Evolutionary conservation across 2,888 invertebrate species (phyloP).

Genomic region (Tolmerus cingulatus): DNA sequence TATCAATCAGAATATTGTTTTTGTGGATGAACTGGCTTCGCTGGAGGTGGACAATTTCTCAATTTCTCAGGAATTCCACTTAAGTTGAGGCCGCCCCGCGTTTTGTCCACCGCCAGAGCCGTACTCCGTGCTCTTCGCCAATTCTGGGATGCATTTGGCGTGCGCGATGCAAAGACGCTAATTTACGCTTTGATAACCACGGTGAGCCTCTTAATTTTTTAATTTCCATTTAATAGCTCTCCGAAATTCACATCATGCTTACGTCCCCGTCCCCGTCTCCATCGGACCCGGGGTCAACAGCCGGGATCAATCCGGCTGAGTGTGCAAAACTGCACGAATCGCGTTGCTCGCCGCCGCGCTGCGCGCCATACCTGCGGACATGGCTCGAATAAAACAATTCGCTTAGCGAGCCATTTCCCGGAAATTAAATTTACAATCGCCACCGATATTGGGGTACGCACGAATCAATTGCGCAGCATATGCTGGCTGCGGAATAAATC

Average conservation of each 20-base stretch:
- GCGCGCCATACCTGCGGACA: neutral
- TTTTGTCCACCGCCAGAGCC: neutral
- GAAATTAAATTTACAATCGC: conserved; percentile 39
- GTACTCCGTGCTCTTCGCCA: neutral
- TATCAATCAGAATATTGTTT: conserved; percentile 22
- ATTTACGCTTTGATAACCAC: neutral
- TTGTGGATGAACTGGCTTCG: conserved; percentile 5
- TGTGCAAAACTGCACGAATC: conserved; percentile 53
- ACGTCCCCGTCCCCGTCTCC: neutral
- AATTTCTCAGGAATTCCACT: neutral
- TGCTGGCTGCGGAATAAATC: conserved; percentile 11
- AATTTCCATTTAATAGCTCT: neutral
- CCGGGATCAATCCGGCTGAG: conserved; percentile 52
- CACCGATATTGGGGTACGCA: conserved; percentile 19
- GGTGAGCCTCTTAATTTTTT: neutral
- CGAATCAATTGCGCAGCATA: neutral
- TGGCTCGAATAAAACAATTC: conserved; percentile 9
- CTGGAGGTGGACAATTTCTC: conserved; percentile 11
- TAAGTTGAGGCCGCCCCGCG: neutral
- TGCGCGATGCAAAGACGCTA: neutral
- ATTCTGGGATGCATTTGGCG: neutral
- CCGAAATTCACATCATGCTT: neutral
- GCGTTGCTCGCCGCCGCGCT: conserved; percentile 43
- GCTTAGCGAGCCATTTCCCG: conserved; percentile 34
- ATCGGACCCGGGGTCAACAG: conserved; percentile 8